These are phyloP conservation scores for Erythrocebus patas DNA, from an alignment of 2,113 vertebrate genomes.

Conservation along the genomic window DNA sequence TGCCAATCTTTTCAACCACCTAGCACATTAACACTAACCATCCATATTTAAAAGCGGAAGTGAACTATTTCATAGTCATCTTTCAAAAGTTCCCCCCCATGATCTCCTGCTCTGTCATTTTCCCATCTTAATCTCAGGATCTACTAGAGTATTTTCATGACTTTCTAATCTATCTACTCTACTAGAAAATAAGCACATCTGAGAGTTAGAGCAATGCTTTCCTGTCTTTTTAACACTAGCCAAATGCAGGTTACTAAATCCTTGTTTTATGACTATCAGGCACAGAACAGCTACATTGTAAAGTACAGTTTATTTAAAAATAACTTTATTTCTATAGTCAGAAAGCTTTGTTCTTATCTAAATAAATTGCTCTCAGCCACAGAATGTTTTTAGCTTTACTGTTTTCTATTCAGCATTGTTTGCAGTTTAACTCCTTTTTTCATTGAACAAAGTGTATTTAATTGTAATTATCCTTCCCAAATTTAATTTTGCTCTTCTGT, in stretches of 20 bases:
- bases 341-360: background rate
- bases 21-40: background rate
- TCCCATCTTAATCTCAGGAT: background rate
- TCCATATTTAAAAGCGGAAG: background rate
- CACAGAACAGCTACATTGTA: background rate
- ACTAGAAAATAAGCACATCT: background rate
- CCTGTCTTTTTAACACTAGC: background rate
- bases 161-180: background rate
- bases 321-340: constrained; percentile 23
- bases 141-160: background rate
- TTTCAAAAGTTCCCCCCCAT: background rate
- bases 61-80: background rate
- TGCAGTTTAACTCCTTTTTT: constrained; percentile 21
- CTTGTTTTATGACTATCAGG: background rate
- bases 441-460: constrained; percentile 36
- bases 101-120: background rate
- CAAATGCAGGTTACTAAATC: background rate
- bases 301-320: background rate
- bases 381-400: background rate
- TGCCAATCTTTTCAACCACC: background rate
- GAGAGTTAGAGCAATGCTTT: background rate
- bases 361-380: background rate
- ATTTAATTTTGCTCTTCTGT: constrained; percentile 62
- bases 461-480: constrained; percentile 49
- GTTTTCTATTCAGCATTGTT: constrained; percentile 9